Evolutionary conservation across 2,113 vertebrate species (phyloP), one percentile per base, ranked within the genome.

Genomic region (Sylvietta virens): DNA sequence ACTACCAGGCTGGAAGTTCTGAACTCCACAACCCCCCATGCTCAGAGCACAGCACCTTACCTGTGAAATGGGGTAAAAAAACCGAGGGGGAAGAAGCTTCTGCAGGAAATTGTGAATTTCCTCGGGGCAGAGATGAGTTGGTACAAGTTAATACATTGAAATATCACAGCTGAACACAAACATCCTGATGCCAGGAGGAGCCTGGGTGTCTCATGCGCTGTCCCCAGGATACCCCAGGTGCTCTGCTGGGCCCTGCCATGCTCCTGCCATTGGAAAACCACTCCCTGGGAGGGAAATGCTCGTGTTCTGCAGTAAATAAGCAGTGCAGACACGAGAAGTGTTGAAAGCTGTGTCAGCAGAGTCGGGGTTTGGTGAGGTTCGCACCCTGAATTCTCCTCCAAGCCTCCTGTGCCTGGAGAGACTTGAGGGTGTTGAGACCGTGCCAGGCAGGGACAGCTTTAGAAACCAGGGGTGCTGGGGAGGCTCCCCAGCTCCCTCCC

Each of bases 231-330:
- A 3, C 50, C 22, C 33, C 47, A 7, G 61, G 12, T 44, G 72
- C 53, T 45, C 1, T 0, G 11, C 8, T 56, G 24, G 18, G 28
- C 33, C 22, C 26, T 4, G 30, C 58, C 26, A 5, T n/a, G 15
- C 3, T 33, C 4, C 1, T 60, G 10, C 20, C 11, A 0, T 26
- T 40, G 39, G 22, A 0, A 13, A 5, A 15, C 37, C 27, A 1
- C 50, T 17, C 45, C 0, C 1, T 56, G 20, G 31, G 24, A 35
- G 16, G 31, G 23, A 76, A 67, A 33, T 2, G 42, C 35, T 71
- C 22, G 2, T 31, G 6, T 74, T 92, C 61, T 57, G 44, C n/a
- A n/a, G 61, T 42, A 58, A 74, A 66, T n/a, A 61, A 88, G 12
- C 56, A 40, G 33, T 3, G 23, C 64, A 37, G 14, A 9, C 60